Percentiles rank a stretch among this genome's conserved stretches.
These are phyloP conservation scores for Lagria hirta DNA, from an alignment of 2,888 invertebrate genomes.

Conservation along the genomic window DNA sequence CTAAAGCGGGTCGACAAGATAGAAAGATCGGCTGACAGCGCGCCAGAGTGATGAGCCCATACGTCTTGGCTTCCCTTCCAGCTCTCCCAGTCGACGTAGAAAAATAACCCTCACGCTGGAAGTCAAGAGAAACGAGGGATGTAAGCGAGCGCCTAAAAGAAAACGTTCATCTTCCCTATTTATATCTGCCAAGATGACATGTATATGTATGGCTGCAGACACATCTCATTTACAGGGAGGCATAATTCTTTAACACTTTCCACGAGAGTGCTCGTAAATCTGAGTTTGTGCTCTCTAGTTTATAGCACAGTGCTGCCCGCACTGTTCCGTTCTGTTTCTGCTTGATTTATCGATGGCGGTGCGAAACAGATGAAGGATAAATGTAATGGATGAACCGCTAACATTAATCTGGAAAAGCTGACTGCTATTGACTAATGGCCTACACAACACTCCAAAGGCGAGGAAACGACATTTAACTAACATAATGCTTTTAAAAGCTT, in stretches of 20 bases:
- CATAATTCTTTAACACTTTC: slow-evolving; percentile 60
- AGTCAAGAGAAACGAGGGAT: slow-evolving; percentile 46
- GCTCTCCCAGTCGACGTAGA: slow-evolving; percentile 46
- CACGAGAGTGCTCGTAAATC: slow-evolving; percentile 52
- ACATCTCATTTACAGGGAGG: slow-evolving; percentile 59
- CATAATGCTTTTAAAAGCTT: no score
- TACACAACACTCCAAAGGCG: no score
- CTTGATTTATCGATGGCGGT: slow-evolving; percentile 48
- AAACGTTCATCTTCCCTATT: slow-evolving; percentile 53
- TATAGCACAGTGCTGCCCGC: slow-evolving; percentile 45
- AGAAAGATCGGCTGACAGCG: slow-evolving; percentile 52
- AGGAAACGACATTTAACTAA: no score
- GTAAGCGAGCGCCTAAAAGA: slow-evolving; percentile 46
- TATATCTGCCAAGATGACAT: slow-evolving; percentile 52
- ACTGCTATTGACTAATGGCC: slow-evolving; percentile 27
- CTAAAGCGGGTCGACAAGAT: slow-evolving; percentile 50
- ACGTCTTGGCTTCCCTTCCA: slow-evolving; percentile 49
- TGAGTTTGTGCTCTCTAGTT: slow-evolving; percentile 50
- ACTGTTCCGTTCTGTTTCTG: slow-evolving; percentile 27
- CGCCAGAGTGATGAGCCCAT: slow-evolving; percentile 54
- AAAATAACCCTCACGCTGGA: slow-evolving; percentile 53
- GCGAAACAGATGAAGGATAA: slow-evolving; percentile 49
- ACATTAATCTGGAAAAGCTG: slow-evolving; percentile 39
- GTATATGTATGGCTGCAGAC: slow-evolving; percentile 53
- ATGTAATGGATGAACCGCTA: slow-evolving; percentile 49